Percentiles rank a stretch among this genome's conserved stretches.
These are phyloP conservation scores for Hormiphora californensis DNA, from an alignment of 37 sponge, comb jelly and placozoan genomes.

Conservation along the genomic window DNA sequence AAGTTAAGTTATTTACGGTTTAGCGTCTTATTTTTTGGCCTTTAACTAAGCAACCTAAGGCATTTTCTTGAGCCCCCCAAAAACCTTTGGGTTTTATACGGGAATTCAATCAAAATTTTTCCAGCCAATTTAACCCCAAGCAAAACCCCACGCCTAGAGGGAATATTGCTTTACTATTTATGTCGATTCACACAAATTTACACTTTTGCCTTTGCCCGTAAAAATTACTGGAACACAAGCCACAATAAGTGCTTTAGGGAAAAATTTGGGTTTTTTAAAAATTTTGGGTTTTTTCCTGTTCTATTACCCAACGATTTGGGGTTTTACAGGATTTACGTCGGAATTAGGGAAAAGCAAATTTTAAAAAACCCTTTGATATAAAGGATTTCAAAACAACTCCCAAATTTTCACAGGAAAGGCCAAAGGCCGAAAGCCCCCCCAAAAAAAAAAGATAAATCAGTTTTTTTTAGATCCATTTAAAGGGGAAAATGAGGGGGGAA, in stretches of 20 bases:
- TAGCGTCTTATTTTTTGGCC: background rate
- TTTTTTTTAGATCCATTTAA: background rate
- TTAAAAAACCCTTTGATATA: constrained; percentile 4
- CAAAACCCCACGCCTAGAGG: background rate
- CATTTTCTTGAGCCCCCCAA: background rate
- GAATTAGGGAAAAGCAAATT: background rate
- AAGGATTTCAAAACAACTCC: constrained; percentile 35
- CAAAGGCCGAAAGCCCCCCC: background rate
- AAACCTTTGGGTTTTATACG: background rate
- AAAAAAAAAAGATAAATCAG: background rate
- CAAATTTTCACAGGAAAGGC: background rate
- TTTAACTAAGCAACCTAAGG: background rate
- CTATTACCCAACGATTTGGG: background rate
- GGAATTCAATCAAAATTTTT: background rate
- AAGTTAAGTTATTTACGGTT: background rate
- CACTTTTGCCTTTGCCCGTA: background rate
- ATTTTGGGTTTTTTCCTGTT: background rate
- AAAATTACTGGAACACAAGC: background rate
- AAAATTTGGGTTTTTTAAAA: constrained; percentile 3
- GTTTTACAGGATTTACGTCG: background rate
- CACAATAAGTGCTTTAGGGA: background rate
- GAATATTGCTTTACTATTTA: background rate
- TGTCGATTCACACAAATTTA: background rate
- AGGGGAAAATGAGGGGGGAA: background rate
- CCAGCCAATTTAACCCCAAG: background rate